phyloP scores from a whole-genome alignment of 2,113 vertebrate species.

The Oreotrochilus melanogaster region DNA sequence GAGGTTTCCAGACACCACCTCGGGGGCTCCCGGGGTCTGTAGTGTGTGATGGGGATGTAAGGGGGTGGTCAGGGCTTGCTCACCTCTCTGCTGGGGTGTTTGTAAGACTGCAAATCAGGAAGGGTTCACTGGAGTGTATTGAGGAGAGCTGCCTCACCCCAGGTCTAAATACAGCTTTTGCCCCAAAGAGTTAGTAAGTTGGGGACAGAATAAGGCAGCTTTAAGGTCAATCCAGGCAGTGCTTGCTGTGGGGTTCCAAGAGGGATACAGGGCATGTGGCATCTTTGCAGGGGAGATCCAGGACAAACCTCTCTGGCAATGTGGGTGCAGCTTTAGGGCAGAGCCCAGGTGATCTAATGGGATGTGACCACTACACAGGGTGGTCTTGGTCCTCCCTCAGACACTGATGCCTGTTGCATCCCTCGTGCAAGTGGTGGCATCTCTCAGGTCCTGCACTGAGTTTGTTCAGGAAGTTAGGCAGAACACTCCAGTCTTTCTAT shows the following conservation, averaged over 20 bases:
- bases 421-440: neutral
- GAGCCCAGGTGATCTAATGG: neutral
- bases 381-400: neutral
- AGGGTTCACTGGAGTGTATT: rapidly evolving
- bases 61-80: neutral
- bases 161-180: neutral
- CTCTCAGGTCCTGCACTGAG: neutral
- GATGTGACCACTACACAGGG: neutral
- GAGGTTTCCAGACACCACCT: rapidly evolving
- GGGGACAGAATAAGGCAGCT: rapidly evolving
- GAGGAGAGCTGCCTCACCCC: neutral
- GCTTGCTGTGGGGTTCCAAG: rapidly evolving
- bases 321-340: neutral
- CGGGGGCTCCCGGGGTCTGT: rapidly evolving
- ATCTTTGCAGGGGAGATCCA: neutral
- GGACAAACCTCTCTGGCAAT: neutral
- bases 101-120: neutral
- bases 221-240: neutral
- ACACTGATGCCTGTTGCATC: rapidly evolving
- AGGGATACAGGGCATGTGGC: neutral
- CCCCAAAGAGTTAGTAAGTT: too few species aligned
- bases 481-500: neutral
- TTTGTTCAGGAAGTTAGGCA: neutral
- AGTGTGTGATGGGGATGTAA: neutral
- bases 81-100: rapidly evolving